phyloP scores from a whole-genome alignment of 30 jellyfish, hydroid and myxozoan species.

The Sanderia malayensis region DNA sequence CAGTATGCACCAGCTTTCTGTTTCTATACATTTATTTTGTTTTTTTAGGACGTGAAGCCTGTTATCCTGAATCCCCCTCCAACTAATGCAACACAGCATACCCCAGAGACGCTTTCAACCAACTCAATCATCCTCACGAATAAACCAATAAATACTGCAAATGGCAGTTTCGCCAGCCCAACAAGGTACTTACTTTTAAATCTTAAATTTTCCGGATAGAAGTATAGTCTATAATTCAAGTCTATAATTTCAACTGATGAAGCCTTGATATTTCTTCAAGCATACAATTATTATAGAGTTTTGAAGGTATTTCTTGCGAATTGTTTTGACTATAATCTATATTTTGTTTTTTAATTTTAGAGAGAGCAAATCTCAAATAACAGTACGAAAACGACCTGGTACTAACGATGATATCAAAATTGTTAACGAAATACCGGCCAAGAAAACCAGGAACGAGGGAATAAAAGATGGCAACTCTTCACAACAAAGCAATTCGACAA shows the following conservation, averaged over 20 bases:
- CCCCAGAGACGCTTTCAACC: neutral
- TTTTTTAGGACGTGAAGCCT: conserved; percentile 5
- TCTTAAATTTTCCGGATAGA: no score
- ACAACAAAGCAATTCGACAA: neutral
- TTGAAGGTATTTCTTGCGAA: no score
- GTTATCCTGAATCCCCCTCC: neutral
- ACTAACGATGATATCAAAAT: conserved; percentile 24
- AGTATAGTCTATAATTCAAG: no score
- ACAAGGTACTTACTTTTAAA: no score
- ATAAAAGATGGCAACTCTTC: neutral
- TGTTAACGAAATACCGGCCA: conserved; percentile 14
- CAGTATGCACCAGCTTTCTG: no score
- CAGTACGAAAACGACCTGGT: neutral
- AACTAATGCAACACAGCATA: neutral
- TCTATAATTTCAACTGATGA: no score
- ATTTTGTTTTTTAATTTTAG: no score
- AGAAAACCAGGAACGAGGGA: conserved; percentile 4
- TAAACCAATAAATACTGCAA: neutral
- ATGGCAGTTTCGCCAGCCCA: neutral
- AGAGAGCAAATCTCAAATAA: neutral
- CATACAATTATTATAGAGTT: no score
- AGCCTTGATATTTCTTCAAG: no score
- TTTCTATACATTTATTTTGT: neutral
- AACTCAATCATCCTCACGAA: neutral
- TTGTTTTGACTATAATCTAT: no score